phyloP scores from a whole-genome alignment of 2,888 invertebrate species.

The Ichneumon xanthorius region DNA sequence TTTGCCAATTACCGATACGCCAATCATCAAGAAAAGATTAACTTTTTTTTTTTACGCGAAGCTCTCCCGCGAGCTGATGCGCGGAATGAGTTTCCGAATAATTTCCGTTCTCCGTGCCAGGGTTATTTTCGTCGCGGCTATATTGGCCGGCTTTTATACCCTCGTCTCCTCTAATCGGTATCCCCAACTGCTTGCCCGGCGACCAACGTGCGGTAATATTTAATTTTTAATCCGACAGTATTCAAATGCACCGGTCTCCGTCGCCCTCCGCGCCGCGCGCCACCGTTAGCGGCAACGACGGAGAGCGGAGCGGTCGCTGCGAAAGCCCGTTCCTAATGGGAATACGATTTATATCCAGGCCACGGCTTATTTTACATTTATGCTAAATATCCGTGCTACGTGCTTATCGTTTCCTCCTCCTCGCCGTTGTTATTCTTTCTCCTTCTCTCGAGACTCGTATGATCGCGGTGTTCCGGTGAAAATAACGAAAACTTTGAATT shows the following conservation, averaged over 20 bases:
- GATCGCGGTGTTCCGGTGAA: neutral
- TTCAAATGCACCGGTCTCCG: constrained; percentile 80
- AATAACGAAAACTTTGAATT: constrained; percentile 38
- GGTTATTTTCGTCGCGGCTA: constrained; percentile 29
- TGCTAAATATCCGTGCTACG: constrained; percentile 79
- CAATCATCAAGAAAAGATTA: constrained; percentile 53
- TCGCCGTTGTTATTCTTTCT: constrained; percentile 38
- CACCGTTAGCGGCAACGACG: constrained; percentile 3
- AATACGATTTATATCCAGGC: constrained; percentile 83
- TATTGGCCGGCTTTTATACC: constrained; percentile 31
- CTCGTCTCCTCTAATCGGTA: constrained; percentile 76
- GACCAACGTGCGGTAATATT: constrained; percentile 79
- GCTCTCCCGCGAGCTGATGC: neutral
- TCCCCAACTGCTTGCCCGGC: constrained; percentile 54
- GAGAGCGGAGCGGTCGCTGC: constrained; percentile 19
- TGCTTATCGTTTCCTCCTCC: constrained; percentile 65
- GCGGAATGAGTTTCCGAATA: constrained; percentile 44
- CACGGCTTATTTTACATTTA: constrained; percentile 82
- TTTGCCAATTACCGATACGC: constrained; percentile 39
- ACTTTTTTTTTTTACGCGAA: constrained; percentile 28
- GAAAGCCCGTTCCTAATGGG: constrained; percentile 79
- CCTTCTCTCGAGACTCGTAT: neutral
- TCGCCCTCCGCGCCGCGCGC: constrained; percentile 40
- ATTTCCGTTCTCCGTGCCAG: constrained; percentile 22
- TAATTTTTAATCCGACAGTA: constrained; percentile 84